Evolutionary conservation across 2,113 vertebrate species (phyloP).

Genomic region (Semicossyphus pulcher): DNA sequence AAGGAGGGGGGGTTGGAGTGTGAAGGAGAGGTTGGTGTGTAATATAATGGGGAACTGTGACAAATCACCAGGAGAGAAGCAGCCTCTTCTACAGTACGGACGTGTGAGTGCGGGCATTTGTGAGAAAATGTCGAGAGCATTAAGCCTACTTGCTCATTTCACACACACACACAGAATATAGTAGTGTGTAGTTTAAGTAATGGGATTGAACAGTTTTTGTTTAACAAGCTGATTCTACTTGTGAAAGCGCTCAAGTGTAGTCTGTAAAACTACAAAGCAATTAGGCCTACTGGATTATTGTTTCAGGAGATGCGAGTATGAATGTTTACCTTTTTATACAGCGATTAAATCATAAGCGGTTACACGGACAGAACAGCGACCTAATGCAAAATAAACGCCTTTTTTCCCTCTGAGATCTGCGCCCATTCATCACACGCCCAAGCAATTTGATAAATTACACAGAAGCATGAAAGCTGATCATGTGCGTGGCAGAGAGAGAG

Average conservation of each 20-base stretch:
- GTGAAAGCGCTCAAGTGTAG: constrained; percentile 60
- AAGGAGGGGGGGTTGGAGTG: constrained; percentile 32
- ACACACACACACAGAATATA: constrained; percentile 33
- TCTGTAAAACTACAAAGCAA: constrained; percentile 66
- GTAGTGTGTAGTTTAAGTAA: constrained; percentile 52
- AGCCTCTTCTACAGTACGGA: constrained; percentile 57
- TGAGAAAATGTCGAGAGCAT: constrained; percentile 57
- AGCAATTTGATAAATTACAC: constrained; percentile 80
- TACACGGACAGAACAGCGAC: constrained; percentile 56
- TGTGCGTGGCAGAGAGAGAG: constrained; percentile 60
- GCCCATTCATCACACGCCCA: constrained; percentile 75
- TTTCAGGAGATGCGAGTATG: constrained; percentile 62
- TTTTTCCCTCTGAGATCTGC: constrained; percentile 61
- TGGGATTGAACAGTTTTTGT: constrained; percentile 57
- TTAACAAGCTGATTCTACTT: constrained; percentile 61
- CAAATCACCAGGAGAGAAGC: constrained; percentile 69
- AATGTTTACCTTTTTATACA: constrained; percentile 67
- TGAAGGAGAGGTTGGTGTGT: constrained; percentile 62
- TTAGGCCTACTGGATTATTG: constrained; percentile 63
- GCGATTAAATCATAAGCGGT: constrained; percentile 70
- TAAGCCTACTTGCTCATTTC: constrained; percentile 61
- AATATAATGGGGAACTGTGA: constrained; percentile 76
- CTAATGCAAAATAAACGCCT: constrained; percentile 66
- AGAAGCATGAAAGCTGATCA: constrained; percentile 76
- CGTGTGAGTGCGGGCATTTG: constrained; percentile 58